Percentiles rank a stretch among this genome's conserved stretches.
Conservation (phyloP, 2,888 invertebrate genomes). For the Apamea monoglypha region DNA sequence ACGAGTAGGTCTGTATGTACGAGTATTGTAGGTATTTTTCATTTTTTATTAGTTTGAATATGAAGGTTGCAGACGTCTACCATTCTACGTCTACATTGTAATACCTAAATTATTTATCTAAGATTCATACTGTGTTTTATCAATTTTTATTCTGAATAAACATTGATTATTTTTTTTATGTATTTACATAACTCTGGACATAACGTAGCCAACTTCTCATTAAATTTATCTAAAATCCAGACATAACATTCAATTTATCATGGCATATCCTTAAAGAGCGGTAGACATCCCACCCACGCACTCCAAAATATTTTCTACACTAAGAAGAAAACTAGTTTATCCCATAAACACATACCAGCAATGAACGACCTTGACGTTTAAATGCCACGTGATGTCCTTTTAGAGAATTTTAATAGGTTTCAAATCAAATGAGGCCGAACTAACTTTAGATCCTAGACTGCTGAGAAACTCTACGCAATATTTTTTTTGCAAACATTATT, state of each 20-base stretch:
- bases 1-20: not conserved
- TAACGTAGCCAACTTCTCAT: not conserved
- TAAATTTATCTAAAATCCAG: constrained; percentile 7
- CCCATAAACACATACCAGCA: constrained; percentile 23
- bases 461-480: not conserved
- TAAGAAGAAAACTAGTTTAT: constrained; percentile 50
- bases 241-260: constrained; percentile 30
- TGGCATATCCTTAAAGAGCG: constrained; percentile 19
- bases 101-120: not conserved
- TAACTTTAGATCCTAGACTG: constrained; percentile 1
- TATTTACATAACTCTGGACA: not conserved
- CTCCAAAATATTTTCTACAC: constrained; percentile 23
- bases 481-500: constrained; percentile 20
- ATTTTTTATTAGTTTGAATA: not conserved
- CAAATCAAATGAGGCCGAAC: constrained; percentile 29
- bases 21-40: not conserved
- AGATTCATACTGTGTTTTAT: not conserved
- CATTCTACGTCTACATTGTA: not conserved
- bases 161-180: not conserved
- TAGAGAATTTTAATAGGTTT: constrained; percentile 21
- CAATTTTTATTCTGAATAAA: not conserved
- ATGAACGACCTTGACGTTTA: constrained; percentile 53
- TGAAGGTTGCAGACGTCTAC: too few species aligned
- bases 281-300: constrained; percentile 48
- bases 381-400: constrained; percentile 25